These are phyloP conservation scores for Caenorhabditis angaria DNA, from an alignment of 2,888 invertebrate species.

Conservation along the genomic window DNA sequence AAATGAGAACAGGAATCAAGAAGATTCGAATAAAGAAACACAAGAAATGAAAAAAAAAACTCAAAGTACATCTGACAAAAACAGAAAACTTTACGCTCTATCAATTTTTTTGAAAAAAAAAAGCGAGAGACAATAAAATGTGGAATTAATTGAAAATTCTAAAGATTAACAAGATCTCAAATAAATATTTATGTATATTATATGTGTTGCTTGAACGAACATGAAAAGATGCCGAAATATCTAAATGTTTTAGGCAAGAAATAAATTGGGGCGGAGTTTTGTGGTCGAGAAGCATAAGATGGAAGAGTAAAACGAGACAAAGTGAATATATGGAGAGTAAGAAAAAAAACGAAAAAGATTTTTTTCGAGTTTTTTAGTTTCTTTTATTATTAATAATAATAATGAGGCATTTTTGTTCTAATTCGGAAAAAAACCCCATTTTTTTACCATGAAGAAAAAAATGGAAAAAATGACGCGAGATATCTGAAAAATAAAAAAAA, in stretches of 20 bases:
- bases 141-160: neutral
- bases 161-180: neutral
- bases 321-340: neutral
- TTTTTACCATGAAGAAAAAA: neutral
- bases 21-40: neutral
- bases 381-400: neutral
- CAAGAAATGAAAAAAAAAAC: constrained; percentile 1
- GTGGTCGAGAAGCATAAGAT: neutral
- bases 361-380: neutral
- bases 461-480: neutral
- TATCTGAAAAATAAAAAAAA: neutral
- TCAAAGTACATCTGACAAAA: neutral
- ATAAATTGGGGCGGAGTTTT: neutral
- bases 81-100: neutral
- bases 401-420: too few relatives aligned
- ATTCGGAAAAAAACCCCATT: neutral
- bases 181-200: too few relatives aligned
- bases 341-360: neutral
- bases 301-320: neutral
- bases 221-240: neutral
- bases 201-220: neutral
- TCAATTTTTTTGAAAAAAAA: neutral
- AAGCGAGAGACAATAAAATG: neutral
- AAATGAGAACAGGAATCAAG: too few relatives aligned
- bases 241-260: neutral